Percentiles rank a stretch among this genome's conserved stretches.
Evolutionary conservation across 2,797 vertebrate genomes (phyloP).

Genomic region (Antrozous pallidus): DNA sequence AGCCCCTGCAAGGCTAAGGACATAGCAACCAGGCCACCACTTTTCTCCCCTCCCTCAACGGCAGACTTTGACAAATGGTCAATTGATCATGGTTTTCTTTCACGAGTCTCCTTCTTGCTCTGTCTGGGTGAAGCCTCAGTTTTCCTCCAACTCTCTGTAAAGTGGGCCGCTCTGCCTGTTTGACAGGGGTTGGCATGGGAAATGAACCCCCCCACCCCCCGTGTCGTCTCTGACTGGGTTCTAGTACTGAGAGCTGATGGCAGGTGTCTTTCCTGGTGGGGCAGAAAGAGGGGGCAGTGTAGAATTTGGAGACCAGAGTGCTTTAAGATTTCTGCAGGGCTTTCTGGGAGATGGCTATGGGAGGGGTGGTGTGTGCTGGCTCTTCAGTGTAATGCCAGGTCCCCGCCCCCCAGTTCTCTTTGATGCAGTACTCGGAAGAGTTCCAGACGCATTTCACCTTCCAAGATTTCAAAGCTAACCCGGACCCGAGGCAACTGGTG

Average conservation of each 20-base stretch:
- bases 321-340: not conserved
- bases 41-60: too few species aligned
- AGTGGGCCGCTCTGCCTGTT: not conserved
- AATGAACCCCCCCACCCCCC: not conserved
- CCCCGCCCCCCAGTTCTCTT: constrained; percentile 65
- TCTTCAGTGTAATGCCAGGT: not conserved
- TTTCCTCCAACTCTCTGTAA: not conserved
- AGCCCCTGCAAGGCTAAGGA: not conserved
- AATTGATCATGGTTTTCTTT: not conserved
- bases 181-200: not conserved
- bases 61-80: not conserved
- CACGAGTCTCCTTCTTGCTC: not conserved
- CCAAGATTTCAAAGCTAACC: constrained; percentile 13
- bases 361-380: not conserved
- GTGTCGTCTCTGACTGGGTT: not conserved
- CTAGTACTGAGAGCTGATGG: not conserved
- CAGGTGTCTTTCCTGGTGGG: not conserved
- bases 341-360: not conserved
- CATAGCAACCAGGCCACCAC: not conserved
- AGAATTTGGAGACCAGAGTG: not conserved
- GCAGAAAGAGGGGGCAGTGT: not conserved
- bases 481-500: not conserved
- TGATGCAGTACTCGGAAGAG: constrained; percentile 71
- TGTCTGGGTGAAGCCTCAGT: not conserved
- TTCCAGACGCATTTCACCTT: constrained; percentile 71